Evolutionary conservation across 2,888 invertebrate genomes (phyloP).

Genomic region (Eucera pruinosa): DNA sequence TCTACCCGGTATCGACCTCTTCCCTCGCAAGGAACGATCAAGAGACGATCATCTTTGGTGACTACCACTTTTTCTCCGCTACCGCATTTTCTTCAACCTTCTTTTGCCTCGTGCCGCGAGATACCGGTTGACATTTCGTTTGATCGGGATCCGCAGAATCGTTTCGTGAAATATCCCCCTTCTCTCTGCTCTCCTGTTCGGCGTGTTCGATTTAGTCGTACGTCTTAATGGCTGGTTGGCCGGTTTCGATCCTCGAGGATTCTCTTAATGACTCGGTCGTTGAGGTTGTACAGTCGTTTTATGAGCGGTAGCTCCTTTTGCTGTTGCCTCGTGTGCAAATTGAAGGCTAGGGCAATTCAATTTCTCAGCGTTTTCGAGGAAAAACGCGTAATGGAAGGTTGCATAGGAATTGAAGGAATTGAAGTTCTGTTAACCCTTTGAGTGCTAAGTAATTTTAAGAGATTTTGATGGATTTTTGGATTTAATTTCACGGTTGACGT

Average conservation of each 20-base stretch:
- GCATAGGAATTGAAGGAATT: too few species aligned
- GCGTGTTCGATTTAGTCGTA: constrained; percentile 23
- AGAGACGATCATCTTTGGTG: constrained; percentile 58
- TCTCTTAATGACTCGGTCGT: constrained; percentile 6
- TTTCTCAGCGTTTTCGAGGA: neutral
- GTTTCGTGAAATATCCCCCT: constrained; percentile 37
- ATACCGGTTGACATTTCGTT: constrained; percentile 48
- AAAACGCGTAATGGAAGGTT: neutral
- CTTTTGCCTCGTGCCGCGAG: constrained; percentile 42
- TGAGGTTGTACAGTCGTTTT: constrained; percentile 2
- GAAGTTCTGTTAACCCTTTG: too few species aligned
- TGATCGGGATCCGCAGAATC: constrained; percentile 36
- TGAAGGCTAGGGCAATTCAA: neutral
- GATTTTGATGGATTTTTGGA: too few species aligned
- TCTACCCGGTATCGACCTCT: constrained; percentile 33
- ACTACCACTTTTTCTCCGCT: constrained; percentile 69
- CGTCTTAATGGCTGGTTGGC: constrained; percentile 38
- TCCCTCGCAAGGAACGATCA: constrained; percentile 55
- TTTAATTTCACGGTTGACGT: too few species aligned
- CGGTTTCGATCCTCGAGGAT: neutral
- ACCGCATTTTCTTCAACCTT: constrained; percentile 59
- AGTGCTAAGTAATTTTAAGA: too few species aligned
- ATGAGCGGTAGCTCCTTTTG: neutral
- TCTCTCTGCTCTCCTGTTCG: neutral
- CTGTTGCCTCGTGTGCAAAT: neutral